phyloP scores from a whole-genome alignment of 2,113 vertebrate species.

The Stigmatopora nigra region DNA sequence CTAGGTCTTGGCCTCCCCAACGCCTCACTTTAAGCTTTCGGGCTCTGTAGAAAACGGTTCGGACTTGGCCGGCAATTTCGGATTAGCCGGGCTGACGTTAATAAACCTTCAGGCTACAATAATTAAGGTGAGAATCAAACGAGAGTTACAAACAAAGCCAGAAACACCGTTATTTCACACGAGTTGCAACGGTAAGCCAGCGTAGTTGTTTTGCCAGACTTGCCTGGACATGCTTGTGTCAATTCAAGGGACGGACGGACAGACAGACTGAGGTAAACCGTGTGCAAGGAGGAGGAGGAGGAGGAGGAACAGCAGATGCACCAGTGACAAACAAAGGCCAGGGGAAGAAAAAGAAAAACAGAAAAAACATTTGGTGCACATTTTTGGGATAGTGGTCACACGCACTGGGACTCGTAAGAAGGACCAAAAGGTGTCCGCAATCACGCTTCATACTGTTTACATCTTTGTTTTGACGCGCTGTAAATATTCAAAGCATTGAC shows the following conservation, averaged over 20 bases:
- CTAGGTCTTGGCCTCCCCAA: too few relatives aligned
- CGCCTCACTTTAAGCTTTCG: too few relatives aligned
- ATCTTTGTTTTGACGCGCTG: slow-evolving; percentile 59
- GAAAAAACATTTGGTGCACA: slow-evolving; percentile 47
- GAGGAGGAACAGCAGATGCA: slow-evolving; percentile 52
- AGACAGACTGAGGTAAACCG: slow-evolving; percentile 51
- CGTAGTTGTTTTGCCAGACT: too few relatives aligned
- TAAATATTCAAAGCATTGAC: slow-evolving; percentile 69
- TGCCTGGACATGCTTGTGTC: too few relatives aligned
- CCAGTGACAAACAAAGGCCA: slow-evolving; percentile 24
- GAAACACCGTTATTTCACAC: too few relatives aligned
- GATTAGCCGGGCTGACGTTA: too few relatives aligned
- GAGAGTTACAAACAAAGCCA: too few relatives aligned
- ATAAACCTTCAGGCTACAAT: too few relatives aligned
- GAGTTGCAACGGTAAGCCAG: too few relatives aligned
- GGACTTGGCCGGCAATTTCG: too few relatives aligned
- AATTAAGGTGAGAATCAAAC: too few relatives aligned
- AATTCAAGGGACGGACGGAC: slow-evolving; percentile 31
- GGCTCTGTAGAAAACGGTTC: too few relatives aligned
- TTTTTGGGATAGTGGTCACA: slow-evolving; percentile 49
- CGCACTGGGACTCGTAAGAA: slow-evolving; percentile 41
- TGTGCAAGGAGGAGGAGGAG: slow-evolving; percentile 38
- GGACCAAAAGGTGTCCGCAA: slow-evolving; percentile 62
- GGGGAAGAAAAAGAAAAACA: slow-evolving; percentile 10
- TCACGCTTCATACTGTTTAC: slow-evolving; percentile 41